Percentiles rank a stretch among this genome's conserved stretches.
Conservation (phyloP, 2,888 invertebrate species). For the Clepsis dumicolana region DNA sequence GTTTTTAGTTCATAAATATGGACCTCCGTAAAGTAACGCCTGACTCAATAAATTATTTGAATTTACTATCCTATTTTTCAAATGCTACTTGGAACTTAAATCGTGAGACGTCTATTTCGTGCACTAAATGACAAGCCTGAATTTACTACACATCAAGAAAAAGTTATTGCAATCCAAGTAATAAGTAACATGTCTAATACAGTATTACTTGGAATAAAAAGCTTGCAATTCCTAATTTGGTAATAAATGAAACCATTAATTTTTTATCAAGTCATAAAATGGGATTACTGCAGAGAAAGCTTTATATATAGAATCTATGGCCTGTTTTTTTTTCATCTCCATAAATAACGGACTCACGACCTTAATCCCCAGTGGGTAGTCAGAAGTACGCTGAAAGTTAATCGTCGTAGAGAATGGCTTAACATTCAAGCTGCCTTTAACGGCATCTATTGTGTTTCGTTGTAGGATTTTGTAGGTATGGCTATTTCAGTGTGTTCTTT, state of each 20-base stretch:
- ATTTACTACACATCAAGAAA: background rate
- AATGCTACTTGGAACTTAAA: background rate
- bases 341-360: conserved; percentile 42
- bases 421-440: conserved; percentile 39
- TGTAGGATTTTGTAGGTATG: conserved; percentile 2
- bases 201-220: background rate
- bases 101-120: background rate
- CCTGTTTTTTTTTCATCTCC: conserved; percentile 33
- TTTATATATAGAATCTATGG: conserved; percentile 18
- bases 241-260: conserved; percentile 4
- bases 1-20: too few species aligned
- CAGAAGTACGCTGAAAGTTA: conserved; percentile 43
- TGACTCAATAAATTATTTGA: too few species aligned
- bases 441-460: conserved; percentile 39
- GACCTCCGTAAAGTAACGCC: too few species aligned
- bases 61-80: conserved; percentile 1
- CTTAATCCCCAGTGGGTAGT: conserved; percentile 41
- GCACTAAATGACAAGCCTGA: background rate
- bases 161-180: background rate
- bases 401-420: conserved; percentile 42
- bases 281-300: conserved; percentile 11
- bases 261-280: background rate
- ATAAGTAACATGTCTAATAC: background rate
- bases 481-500: conserved; percentile 18
- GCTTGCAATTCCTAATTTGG: background rate